Evolutionary conservation across 2,113 vertebrate genomes (phyloP).

Genomic region (Dasyornis broadbenti): DNA sequence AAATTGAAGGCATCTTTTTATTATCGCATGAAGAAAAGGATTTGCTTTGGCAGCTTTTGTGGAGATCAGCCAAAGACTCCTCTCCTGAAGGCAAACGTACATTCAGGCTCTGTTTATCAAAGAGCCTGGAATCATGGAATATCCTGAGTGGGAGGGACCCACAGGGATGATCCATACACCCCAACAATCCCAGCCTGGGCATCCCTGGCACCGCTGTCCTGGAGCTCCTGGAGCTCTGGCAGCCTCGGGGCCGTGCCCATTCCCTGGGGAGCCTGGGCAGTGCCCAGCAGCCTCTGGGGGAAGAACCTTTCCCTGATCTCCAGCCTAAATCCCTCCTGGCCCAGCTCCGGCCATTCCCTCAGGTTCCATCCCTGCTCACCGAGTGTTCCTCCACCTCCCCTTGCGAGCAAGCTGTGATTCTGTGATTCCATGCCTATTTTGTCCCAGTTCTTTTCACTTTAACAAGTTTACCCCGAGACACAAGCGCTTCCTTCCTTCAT

Average conservation of each 20-base stretch:
- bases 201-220: neutral
- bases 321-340: neutral
- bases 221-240: neutral
- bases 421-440: neutral
- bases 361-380: too few species aligned
- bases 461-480: neutral
- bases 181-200: neutral
- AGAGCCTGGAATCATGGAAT: neutral
- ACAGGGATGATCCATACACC: neutral
- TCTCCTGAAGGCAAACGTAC: neutral
- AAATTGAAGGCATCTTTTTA: neutral
- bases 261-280: neutral
- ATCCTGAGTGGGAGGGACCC: neutral
- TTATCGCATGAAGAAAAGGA: neutral
- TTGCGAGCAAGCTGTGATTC: neutral
- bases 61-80: neutral
- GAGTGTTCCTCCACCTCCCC: neutral
- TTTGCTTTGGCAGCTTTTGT: neutral
- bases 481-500: neutral
- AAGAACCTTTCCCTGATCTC: neutral
- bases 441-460: neutral
- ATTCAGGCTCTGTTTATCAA: neutral
- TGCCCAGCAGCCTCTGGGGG: neutral
- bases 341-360: accelerated
- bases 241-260: neutral